Conservation (phyloP, 2,113 vertebrate genomes). For the Heterocephalus glaber region DNA sequence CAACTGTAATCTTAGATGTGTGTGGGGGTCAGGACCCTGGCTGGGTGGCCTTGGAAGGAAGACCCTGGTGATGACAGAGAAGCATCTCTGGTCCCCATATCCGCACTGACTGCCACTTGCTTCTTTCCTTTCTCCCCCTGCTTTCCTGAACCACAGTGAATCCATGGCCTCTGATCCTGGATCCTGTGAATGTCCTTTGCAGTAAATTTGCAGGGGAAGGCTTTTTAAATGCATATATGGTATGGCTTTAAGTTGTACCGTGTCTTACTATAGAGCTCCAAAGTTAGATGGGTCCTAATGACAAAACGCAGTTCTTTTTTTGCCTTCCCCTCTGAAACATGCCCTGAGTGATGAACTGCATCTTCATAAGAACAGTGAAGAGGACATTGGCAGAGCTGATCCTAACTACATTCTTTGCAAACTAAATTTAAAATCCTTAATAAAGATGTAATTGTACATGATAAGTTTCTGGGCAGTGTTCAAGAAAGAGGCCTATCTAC, state of each 20-base stretch:
- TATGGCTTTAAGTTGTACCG: not conserved
- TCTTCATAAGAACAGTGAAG: not conserved
- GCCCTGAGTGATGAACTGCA: not conserved
- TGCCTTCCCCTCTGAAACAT: not conserved
- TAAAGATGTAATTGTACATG: not conserved
- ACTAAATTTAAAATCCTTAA: not conserved
- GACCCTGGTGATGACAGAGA: not conserved
- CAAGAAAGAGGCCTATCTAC: not conserved
- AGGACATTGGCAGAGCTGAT: not conserved
- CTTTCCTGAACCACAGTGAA: not conserved
- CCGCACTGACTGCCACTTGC: not conserved
- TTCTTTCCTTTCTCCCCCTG: not conserved
- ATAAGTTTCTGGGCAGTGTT: not conserved
- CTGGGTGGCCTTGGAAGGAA: not conserved
- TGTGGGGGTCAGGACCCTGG: too few species aligned
- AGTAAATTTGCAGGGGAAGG: not conserved
- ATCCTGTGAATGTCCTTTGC: not conserved
- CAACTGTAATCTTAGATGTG: not conserved
- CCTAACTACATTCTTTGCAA: not conserved
- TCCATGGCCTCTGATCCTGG: not conserved
- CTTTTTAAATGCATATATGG: not conserved
- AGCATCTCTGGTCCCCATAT: not conserved
- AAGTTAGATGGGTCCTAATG: not conserved
- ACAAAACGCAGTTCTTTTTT: not conserved
- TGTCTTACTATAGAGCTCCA: not conserved